These are phyloP conservation scores for Scartelaos histophorus DNA, from an alignment of 2,113 vertebrate species.

Conservation along the genomic window DNA sequence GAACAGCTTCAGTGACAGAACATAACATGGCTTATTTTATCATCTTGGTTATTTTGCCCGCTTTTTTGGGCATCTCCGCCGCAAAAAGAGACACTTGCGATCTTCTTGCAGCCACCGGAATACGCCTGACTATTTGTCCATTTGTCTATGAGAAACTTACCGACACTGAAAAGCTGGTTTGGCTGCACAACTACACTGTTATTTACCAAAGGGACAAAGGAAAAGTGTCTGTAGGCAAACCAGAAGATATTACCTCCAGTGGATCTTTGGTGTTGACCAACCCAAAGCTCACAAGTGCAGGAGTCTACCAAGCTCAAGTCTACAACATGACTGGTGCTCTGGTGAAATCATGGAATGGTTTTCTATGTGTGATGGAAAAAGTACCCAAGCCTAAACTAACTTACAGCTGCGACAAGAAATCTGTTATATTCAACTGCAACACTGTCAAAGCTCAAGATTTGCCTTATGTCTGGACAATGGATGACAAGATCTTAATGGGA, in stretches of 20 bases:
- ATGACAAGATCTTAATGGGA: constrained; percentile 25
- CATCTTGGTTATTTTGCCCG: constrained; percentile 15
- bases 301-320: constrained; percentile 39
- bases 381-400: constrained; percentile 49
- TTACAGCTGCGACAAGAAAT: constrained; percentile 46
- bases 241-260: constrained; percentile 27
- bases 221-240: constrained; percentile 34
- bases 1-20: not conserved
- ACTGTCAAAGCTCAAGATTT: constrained; percentile 30
- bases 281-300: constrained; percentile 31
- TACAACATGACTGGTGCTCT: not conserved
- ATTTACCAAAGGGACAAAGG: constrained; percentile 30
- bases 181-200: constrained; percentile 46
- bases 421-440: constrained; percentile 42
- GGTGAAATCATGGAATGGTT: constrained; percentile 5
- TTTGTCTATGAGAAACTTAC: constrained; percentile 21
- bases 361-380: constrained; percentile 52
- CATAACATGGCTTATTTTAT: constrained; percentile 34
- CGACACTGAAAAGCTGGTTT: constrained; percentile 38
- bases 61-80: constrained; percentile 18
- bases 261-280: constrained; percentile 57
- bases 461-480: constrained; percentile 47
- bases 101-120: constrained; percentile 33
- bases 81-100: constrained; percentile 38
- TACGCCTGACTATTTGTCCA: constrained; percentile 31